Conservation (phyloP, 2,113 vertebrate genomes). For the Desmodus rotundus region DNA sequence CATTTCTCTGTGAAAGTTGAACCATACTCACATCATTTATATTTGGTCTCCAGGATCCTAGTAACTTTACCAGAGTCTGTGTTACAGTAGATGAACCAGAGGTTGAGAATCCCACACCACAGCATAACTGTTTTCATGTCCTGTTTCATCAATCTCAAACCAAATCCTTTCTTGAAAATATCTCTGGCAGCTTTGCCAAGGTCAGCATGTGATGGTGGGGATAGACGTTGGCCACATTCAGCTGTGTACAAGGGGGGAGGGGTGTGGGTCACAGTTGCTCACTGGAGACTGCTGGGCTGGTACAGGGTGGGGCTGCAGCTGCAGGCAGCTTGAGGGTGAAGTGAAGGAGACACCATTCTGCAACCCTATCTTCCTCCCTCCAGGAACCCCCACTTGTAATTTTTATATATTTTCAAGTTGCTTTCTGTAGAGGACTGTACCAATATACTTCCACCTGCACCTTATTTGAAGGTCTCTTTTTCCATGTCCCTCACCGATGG, state of each 20-base stretch:
- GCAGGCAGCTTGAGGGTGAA: background rate
- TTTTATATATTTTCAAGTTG: background rate
- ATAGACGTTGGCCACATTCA: slow-evolving; percentile 83
- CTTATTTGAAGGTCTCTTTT: background rate
- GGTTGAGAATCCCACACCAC: slow-evolving; percentile 94
- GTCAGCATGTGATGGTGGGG: slow-evolving; percentile 90
- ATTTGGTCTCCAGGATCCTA: slow-evolving; percentile 94
- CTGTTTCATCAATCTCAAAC: slow-evolving; percentile 87
- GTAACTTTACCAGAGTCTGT: slow-evolving; percentile 93
- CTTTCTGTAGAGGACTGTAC: background rate
- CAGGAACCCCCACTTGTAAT: background rate
- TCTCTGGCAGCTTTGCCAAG: slow-evolving; percentile 96
- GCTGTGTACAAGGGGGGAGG: too few relatives aligned
- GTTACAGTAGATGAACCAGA: slow-evolving; percentile 88
- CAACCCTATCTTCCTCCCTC: background rate
- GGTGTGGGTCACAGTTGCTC: background rate
- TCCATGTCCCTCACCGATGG: background rate
- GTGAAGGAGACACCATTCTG: background rate
- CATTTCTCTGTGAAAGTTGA: slow-evolving; percentile 95
- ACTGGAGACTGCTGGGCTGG: background rate
- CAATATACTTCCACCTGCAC: background rate
- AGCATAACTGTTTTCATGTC: slow-evolving; percentile 95
- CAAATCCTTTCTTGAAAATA: slow-evolving; percentile 96
- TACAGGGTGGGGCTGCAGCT: background rate
- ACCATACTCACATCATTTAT: slow-evolving; percentile 93